Evolutionary conservation across 2,888 invertebrate genomes (phyloP), one percentile per base, ranked within the genome.

Genomic region (Mactromeris polynyma): DNA sequence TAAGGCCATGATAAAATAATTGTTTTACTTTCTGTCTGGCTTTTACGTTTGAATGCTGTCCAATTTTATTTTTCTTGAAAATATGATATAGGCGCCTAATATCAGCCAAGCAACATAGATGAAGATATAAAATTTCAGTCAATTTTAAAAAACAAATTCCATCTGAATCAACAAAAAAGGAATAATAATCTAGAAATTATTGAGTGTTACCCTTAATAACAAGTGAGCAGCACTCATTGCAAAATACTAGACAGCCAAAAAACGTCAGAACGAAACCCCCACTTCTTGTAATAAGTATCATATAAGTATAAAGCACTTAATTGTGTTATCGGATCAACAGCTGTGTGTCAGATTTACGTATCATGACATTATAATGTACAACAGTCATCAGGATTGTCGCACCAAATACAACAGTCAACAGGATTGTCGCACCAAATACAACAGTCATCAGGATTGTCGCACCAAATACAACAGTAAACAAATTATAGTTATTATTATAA

Each of bases 241-340:
- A 19, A 36, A 73, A 73, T 73, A 73, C 73, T 26, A 58, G 21
- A 58, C 11, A 11, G 14, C 14, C 6, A 11, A 64, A 36, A 36
- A 11, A 73, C 73, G 73, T 73, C 73, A 73, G 11, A 73, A 73
- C 31, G 36, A 36, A 33, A 26, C 73, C 73, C 36, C 14, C 17
- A 69, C 73, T 73, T 73, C 73, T 73, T 36, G 36, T 36, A 73
- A 9, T 36, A 73, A 36, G 36, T 73, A 36, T 33, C 2, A 33
- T 17, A 73, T 36, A 73, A 73, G 73, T 73, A 33, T 73, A 73
- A 31, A 73, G 36, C 73, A 73, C 73, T 73, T n/a, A n/a, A n/a
- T n/a, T 73, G 19, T 36, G 17, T 36, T 73, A 73, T 73, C 73
- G 33, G 4, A 73, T 36, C 73, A 73, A 33, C 73, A 73, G 73